phyloP scores from a whole-genome alignment of 2,888 invertebrate genomes.

The Lypha dubia region DNA sequence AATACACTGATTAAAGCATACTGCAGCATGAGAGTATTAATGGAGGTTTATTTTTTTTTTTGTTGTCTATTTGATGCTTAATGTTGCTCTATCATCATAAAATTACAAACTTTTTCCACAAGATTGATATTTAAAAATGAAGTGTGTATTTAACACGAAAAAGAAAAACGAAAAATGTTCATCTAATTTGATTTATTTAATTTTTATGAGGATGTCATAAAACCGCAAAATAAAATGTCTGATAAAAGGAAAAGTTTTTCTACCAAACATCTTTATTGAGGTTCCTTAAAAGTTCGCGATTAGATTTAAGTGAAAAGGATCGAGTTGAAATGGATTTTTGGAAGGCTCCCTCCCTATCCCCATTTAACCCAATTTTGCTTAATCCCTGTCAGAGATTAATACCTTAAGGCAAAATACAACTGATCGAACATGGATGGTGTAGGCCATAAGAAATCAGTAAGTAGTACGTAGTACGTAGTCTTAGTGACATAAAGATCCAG shows the following conservation, averaged over 20 bases:
- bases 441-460: too few species aligned
- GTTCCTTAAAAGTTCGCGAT: background rate
- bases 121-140: conserved; percentile 30
- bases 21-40: background rate
- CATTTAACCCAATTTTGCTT: too few species aligned
- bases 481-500: too few species aligned
- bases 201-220: conserved; percentile 2
- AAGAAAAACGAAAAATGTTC: background rate
- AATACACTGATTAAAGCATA: background rate
- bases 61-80: conserved; percentile 49
- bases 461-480: too few species aligned
- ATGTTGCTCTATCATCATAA: conserved; percentile 37
- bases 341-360: too few species aligned
- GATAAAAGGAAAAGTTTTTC: background rate
- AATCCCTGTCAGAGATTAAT: too few species aligned
- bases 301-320: too few species aligned
- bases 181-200: background rate
- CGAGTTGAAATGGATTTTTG: too few species aligned
- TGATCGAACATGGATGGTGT: too few species aligned
- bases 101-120: conserved; percentile 42
- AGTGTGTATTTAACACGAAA: background rate
- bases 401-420: too few species aligned
- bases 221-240: background rate
- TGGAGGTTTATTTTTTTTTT: too few species aligned
- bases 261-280: background rate